phyloP scores from a whole-genome alignment of 2,113 vertebrate genomes.

The Corythoichthys intestinalis region DNA sequence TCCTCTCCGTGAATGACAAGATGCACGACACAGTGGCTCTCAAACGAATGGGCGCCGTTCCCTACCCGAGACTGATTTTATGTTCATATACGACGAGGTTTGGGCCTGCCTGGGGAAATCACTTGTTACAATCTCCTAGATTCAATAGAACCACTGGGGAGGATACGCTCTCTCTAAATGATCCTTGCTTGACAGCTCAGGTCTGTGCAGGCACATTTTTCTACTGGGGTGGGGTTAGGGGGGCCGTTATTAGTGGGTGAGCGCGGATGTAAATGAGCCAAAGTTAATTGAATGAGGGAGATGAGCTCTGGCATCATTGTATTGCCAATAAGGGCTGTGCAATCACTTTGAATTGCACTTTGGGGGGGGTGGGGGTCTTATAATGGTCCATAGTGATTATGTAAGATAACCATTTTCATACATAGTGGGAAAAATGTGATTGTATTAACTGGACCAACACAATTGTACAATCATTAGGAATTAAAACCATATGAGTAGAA shows the following conservation, averaged over 20 bases:
- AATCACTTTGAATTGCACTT: conserved; percentile 43
- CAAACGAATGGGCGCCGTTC: not conserved
- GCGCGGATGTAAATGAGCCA: conserved; percentile 43
- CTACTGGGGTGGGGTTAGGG: conserved; percentile 37
- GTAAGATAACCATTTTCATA: conserved; percentile 23
- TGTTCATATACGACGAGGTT: conserved; percentile 16
- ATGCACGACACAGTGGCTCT: not conserved
- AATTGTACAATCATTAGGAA: not conserved
- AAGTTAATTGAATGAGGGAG: conserved; percentile 57
- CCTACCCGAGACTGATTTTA: conserved; percentile 1
- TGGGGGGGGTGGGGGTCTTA: conserved; percentile 3
- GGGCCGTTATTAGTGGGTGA: conserved; percentile 38
- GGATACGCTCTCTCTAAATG: conserved; percentile 23
- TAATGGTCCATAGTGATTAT: conserved; percentile 31
- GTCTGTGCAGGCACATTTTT: conserved; percentile 19
- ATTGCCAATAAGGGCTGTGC: conserved; percentile 14
- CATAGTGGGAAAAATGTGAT: conserved; percentile 12
- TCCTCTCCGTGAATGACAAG: conserved; percentile 16
- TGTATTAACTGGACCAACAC: not conserved
- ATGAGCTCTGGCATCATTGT: conserved; percentile 4
- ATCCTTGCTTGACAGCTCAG: conserved; percentile 20
- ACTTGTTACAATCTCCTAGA: conserved; percentile 13
- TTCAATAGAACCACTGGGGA: conserved; percentile 16
- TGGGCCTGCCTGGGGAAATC: conserved; percentile 45
- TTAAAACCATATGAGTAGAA: not conserved